phyloP scores from a whole-genome alignment of 1,140 invertebrate species.

The Conus ventricosus region DNA sequence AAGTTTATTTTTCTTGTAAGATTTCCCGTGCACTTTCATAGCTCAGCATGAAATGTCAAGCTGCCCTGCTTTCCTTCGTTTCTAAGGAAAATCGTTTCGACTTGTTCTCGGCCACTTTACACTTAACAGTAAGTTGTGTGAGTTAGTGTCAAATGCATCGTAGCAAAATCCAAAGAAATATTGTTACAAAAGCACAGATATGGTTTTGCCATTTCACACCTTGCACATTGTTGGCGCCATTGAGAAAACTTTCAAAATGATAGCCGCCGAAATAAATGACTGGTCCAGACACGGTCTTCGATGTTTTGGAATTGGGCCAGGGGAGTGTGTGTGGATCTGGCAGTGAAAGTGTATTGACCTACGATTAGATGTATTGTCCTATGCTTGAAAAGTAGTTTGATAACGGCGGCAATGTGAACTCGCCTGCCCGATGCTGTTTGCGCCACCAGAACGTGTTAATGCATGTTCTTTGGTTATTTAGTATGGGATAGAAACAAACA shows the following conservation, averaged over 20 bases:
- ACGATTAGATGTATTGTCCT: not conserved
- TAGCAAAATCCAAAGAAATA: not conserved
- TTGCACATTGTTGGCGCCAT: not conserved
- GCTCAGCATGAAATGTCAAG: not conserved
- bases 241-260: not conserved
- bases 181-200: not conserved
- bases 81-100: not conserved
- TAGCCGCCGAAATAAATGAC: slow-evolving; percentile 39
- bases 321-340: not conserved
- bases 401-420: not conserved
- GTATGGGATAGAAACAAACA: not conserved
- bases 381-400: not conserved
- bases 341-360: slow-evolving; percentile 7
- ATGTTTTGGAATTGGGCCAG: not conserved
- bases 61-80: not conserved
- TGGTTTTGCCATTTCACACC: not conserved
- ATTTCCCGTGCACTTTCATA: not conserved
- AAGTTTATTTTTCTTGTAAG: not conserved
- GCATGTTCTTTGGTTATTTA: not conserved
- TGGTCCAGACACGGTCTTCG: slow-evolving; percentile 37
- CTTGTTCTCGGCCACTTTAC: not conserved
- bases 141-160: too few relatives aligned
- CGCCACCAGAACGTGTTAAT: not conserved
- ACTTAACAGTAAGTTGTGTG: too few relatives aligned
- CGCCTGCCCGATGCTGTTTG: not conserved